Evolutionary conservation across 2,113 vertebrate species (phyloP).

Genomic region (Periophthalmodon schlosseri): DNA sequence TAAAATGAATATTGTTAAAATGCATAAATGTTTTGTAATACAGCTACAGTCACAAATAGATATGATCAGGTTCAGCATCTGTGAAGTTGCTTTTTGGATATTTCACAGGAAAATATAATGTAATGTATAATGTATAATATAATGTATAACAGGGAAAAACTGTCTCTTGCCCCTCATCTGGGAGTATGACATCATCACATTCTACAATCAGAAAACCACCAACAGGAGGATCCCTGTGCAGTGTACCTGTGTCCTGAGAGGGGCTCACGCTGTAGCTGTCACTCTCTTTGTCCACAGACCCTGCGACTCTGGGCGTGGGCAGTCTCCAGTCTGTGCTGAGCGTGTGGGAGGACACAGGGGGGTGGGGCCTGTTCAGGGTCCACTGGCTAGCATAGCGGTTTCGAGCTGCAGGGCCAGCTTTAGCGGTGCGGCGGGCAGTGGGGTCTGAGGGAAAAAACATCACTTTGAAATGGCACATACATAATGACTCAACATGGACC

Average conservation of each 20-base stretch:
- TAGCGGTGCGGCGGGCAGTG: slow-evolving; percentile 91
- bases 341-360: slow-evolving; percentile 93
- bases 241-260: slow-evolving; percentile 95
- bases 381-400: slow-evolving; percentile 98
- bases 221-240: neutral
- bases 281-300: slow-evolving; percentile 96
- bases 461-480: neutral
- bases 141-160: too few relatives aligned
- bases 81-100: too few relatives aligned
- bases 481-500: too few relatives aligned
- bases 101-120: too few relatives aligned
- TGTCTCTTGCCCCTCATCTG: too few relatives aligned
- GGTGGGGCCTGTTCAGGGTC: slow-evolving; percentile 96
- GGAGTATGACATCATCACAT: too few relatives aligned
- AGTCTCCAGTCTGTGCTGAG: slow-evolving; percentile 98
- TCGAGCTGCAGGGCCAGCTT: slow-evolving; percentile 89
- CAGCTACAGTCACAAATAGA: too few relatives aligned
- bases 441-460: slow-evolving; percentile 80
- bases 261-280: slow-evolving; percentile 99
- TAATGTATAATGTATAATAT: too few relatives aligned
- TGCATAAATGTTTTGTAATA: too few relatives aligned
- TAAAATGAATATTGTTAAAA: too few relatives aligned
- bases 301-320: slow-evolving; percentile 88
- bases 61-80: too few relatives aligned
- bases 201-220: too few relatives aligned